Conservation (phyloP, 2,888 invertebrate genomes). For the Eilema depressum region DNA sequence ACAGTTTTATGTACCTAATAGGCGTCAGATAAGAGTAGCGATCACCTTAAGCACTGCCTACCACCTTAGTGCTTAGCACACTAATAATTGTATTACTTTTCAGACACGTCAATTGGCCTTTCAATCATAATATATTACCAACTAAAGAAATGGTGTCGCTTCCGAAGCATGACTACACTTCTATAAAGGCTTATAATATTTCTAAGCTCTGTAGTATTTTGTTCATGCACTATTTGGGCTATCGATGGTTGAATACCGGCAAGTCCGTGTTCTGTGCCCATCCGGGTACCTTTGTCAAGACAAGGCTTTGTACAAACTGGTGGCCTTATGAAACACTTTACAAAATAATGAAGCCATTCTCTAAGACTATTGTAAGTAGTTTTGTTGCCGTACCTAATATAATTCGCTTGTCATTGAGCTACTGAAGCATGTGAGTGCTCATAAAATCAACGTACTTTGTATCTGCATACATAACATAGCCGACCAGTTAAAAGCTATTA, state of each 20-base stretch:
- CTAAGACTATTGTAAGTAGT: slow-evolving; percentile 93
- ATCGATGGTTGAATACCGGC: slow-evolving; percentile 89
- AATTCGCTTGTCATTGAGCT: background rate
- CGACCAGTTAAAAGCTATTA: no score
- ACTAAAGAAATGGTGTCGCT: slow-evolving; percentile 89
- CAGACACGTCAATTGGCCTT: slow-evolving; percentile 73
- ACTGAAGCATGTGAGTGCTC: background rate
- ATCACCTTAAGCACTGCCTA: no score
- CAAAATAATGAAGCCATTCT: slow-evolving; percentile 93
- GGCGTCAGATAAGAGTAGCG: background rate
- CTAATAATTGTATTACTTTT: slow-evolving; percentile 7
- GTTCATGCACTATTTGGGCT: slow-evolving; percentile 88
- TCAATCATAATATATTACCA: slow-evolving; percentile 70
- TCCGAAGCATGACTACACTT: slow-evolving; percentile 90
- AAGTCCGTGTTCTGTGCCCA: slow-evolving; percentile 93
- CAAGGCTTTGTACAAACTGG: slow-evolving; percentile 92
- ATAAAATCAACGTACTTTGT: no score
- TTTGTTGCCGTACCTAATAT: background rate
- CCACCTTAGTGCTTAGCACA: background rate
- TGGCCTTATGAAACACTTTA: slow-evolving; percentile 94
- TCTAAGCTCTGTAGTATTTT: slow-evolving; percentile 95
- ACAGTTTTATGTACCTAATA: no score
- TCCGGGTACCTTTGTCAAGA: slow-evolving; percentile 96
- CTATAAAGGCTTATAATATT: slow-evolving; percentile 95
- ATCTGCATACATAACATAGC: no score